Evolutionary conservation across 2,888 invertebrate species (phyloP), one percentile per base, ranked within the genome.

Genomic region (Xylota segnis): DNA sequence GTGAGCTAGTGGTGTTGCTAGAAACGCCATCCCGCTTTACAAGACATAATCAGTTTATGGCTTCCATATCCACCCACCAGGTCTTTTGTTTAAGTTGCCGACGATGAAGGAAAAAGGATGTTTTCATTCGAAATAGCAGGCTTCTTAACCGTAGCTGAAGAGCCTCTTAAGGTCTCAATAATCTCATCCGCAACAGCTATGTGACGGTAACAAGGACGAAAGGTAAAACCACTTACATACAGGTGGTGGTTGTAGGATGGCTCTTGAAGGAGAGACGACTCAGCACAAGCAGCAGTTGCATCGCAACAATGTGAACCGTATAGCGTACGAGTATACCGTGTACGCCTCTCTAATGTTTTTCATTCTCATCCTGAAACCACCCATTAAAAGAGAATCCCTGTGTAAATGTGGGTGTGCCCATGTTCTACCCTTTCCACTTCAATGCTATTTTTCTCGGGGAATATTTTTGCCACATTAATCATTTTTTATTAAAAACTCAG

Each of bases 401-500:
- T 76, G 43, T 65, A 40, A 45, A 32, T 68, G 34, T 52, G 12
- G 29, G 56, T 34, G 61, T 58, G 12, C 56, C 29, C n/a, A 14
- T 34, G 43, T 54, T 43, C 29, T 59, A 27, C 75, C 56, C 59
- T 50, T 50, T 14, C 68, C 32, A 45, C 81, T 81, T 66, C 34
- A 79, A 71, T 78, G n/a, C 56, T 61, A 65, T 79, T 72, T 71
- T 79, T 63, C 79, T 65, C 34, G 58, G 65, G 65, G 45, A 71
- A 78, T 71, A 81, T 75, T 76, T 81, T 76, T 76, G 59, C 75
- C 65, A 76, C 81, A 81, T 84, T 81, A 84, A 81, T 84, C 81
- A 81, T 84, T 84, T 84, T 84, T 81, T 84, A 84, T 84, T 84
- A 84, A 84, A 84, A 84, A 81, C 84, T 75, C 75, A 40, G 54